Evolutionary conservation across 2,888 invertebrate species (phyloP), one percentile per base, ranked within the genome.

Genomic region (Synergus umbraculus): DNA sequence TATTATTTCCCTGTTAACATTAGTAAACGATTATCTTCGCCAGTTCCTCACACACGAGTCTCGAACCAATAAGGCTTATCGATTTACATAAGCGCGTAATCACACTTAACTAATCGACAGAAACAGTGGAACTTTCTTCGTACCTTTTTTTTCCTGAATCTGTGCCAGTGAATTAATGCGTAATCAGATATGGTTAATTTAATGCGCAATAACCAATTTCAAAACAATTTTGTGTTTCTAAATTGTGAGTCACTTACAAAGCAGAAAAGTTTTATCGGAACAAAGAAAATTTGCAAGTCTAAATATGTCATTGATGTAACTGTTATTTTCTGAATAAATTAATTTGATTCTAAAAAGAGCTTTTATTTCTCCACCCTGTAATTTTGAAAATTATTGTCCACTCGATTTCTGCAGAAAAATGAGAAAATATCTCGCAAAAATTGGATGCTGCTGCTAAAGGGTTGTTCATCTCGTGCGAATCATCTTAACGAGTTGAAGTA

Each of bases 401-500:
- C 54, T 54, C 0, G 54, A 54, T 54, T 54, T n/a, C 2, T n/a
- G n/a, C n/a, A n/a, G 15, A 54, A 15, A 43, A 43, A 66, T n/a
- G 4, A 66, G 41, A 18, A 66, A 66, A 66, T n/a, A 43, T 66
- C 9, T 9, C 15, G 41, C 37, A 60, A 60, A 60, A n/a, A 18
- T 49, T 54, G 15, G 10, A n/a, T 73, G n/a, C 37, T 4, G 54
- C 9, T n/a, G 76, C 49, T 79, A 67, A 66, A 64, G 81, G 83
- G 80, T 83, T 82, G 82, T 82, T 83, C 89, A 89, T 90, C 89
- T 88, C 90, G 89, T 86, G 89, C 87, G 89, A 90, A 90, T 87
- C 85, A 89, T 90, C 90, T 91, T 91, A 92, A 91, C 91, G 88
- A 92, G 91, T 91, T 90, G 89, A 90, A 92, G 91, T 89, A 90